Base-by-base conservation (phyloP, 1,140 invertebrate genomes). In the Ceratosolen solmsi region DNA sequence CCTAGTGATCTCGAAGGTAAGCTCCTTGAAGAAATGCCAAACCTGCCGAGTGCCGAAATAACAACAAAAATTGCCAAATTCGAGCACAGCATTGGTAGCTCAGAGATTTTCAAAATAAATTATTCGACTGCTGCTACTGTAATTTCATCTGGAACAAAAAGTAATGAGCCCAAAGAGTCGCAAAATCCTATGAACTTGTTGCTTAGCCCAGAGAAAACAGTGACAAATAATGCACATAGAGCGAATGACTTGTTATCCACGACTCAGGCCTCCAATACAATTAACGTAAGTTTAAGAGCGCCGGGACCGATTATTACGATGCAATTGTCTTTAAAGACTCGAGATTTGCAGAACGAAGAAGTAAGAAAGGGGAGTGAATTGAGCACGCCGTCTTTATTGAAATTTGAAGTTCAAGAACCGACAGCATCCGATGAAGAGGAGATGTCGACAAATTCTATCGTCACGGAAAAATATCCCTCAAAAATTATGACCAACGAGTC, bases 1-100 rank as follows among this genome's bases (percentile, higher is more conserved):
- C 92, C 92, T 0, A 49, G 70, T 7, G 54, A 86, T 77, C 80
- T 92, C 15, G 85, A 88, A 70, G 90, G 90, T n/a, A 89, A 85
- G 58, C 86, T 89, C 54, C 85, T 94, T 2, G 63, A 88, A 33
- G 72, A 81, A 41, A 33, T 74, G 58, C 79, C 79, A 72, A 7
- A 22, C 0, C 22, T 72, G 17, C 22, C 51, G 38, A 36, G 9
- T 25, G 60, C 17, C 9, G 2, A 38, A 41, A 41, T 33, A 17
- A 75, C 73, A 15, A 75, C 17, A 58, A 74, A 54, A 20, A 56
- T 56, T 2, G 49, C 8, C 33, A 20, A 73, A 17, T 7, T n/a
- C 41, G 20, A 20, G 46, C 13, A 54, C 5, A 22, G 25, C 27
- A 25, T 22, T 30, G 25, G 17, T n/a, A 49, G 0, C 17, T 36